Conservation (phyloP, 2,888 invertebrate species). For the Microctonus aethiopoides region DNA sequence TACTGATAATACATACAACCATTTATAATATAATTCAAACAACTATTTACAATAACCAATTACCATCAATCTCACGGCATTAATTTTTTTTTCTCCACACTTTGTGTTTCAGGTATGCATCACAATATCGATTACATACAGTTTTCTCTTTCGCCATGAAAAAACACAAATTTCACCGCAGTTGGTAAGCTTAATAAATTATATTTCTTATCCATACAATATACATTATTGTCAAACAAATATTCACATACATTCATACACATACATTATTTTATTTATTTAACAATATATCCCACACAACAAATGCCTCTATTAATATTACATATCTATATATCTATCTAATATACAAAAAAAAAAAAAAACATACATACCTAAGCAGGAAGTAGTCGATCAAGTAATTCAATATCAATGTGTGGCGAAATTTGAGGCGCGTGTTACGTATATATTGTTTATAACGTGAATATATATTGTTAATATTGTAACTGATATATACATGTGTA, state of each 20-base stretch:
- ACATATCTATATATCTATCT: not conserved
- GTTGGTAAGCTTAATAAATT: constrained; percentile 22
- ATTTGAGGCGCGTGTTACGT: constrained; percentile 4
- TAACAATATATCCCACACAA: not conserved
- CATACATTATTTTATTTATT: not conserved
- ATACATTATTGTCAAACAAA: not conserved
- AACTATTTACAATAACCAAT: constrained; percentile 21
- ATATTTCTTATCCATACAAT: not conserved
- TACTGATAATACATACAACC: not conserved
- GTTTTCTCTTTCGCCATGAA: constrained; percentile 17
- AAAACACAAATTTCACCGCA: constrained; percentile 16
- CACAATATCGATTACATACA: constrained; percentile 14
- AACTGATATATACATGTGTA: not conserved
- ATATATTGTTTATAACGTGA: not conserved
- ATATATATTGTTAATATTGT: not conserved
- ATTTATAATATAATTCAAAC: constrained; percentile 15
- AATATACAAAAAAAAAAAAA: not conserved
- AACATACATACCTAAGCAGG: constrained; percentile 10
- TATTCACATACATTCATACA: not conserved
- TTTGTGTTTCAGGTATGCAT: constrained; percentile 36
- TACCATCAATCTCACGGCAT: constrained; percentile 20
- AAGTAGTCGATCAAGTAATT: constrained; percentile 21
- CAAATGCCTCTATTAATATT: no score
- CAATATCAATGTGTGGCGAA: constrained; percentile 11
- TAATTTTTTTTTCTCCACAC: constrained; percentile 13